Percentiles rank a stretch among this genome's conserved stretches.
phyloP scores from a whole-genome alignment of 2,797 vertebrate species.

The Melanotaenia trifasciata region DNA sequence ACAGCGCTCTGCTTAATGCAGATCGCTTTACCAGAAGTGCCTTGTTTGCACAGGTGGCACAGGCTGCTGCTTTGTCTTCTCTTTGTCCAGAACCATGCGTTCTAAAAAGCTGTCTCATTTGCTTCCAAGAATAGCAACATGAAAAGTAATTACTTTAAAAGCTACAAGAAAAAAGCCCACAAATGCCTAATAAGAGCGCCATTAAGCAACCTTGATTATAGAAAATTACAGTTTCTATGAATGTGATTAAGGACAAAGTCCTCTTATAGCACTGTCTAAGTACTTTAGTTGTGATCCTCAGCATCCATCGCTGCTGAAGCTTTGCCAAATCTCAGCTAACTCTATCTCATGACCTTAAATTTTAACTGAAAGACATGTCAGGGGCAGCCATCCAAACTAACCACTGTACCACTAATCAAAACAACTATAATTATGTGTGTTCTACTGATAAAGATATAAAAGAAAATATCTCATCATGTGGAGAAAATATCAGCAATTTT shows the following conservation, averaged over 20 bases:
- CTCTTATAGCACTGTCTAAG: conserved; percentile 55
- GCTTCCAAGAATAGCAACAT: conserved; percentile 74
- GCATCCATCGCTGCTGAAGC: conserved; percentile 48
- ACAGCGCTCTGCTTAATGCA: conserved; percentile 54
- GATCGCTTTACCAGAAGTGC: conserved; percentile 66
- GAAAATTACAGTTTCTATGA: conserved; percentile 76
- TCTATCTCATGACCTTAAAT: conserved; percentile 58
- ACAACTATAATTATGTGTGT: conserved; percentile 63
- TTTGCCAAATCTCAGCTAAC: conserved; percentile 40
- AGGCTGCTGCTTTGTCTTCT: conserved; percentile 74
- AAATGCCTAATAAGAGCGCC: conserved; percentile 72
- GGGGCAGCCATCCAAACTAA: conserved; percentile 39
- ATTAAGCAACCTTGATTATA: conserved; percentile 79
- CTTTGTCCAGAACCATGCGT: conserved; percentile 75
- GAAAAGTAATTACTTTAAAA: conserved; percentile 76
- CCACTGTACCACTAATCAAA: conserved; percentile 64
- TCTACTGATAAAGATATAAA: conserved; percentile 33
- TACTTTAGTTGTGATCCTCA: conserved; percentile 37
- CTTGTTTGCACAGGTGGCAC: conserved; percentile 84
- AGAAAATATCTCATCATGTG: conserved; percentile 44
- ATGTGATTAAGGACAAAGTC: conserved; percentile 71
- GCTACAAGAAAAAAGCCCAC: conserved; percentile 35
- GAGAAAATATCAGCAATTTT: conserved; percentile 54
- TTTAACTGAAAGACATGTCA: conserved; percentile 52
- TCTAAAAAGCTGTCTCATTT: conserved; percentile 68